These are phyloP conservation scores for Menura novaehollandiae DNA, from an alignment of 2,113 vertebrate genomes.

Conservation along the genomic window DNA sequence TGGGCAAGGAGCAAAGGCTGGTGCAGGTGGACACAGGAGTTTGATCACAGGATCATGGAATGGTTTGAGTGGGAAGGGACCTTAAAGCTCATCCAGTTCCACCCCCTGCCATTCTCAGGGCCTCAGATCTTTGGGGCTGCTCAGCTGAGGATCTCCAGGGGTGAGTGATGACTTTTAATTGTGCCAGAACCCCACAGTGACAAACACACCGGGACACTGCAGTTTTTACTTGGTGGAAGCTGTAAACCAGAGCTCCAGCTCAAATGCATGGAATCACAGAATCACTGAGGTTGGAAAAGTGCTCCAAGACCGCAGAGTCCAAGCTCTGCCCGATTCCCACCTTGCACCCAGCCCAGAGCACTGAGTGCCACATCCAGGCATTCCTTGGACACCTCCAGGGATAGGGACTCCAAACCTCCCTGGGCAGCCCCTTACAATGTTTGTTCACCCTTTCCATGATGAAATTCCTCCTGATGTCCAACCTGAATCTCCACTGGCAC, in stretches of 20 bases:
- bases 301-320: accelerated
- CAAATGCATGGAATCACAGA: accelerated
- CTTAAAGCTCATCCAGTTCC: neutral
- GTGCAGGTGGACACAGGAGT: accelerated
- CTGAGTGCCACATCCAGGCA: accelerated
- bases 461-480: neutral
- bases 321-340: accelerated
- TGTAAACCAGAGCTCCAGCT: neutral
- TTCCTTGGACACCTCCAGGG: neutral
- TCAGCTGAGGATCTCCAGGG: neutral
- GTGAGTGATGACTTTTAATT: accelerated
- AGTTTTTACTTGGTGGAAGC: accelerated
- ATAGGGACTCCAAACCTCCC: neutral
- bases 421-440: neutral
- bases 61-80: too few relatives aligned
- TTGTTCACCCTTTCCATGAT: accelerated
- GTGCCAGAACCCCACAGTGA: accelerated
- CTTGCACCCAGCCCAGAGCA: neutral
- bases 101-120: neutral
- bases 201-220: accelerated
- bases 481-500: neutral
- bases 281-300: neutral
- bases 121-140: neutral
- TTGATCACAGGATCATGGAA: accelerated
- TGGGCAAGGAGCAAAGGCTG: neutral